Evolutionary conservation across 1,140 invertebrate genomes (phyloP), one percentile per base, ranked within the genome.

Genomic region (Trypoxylus dichotomus): DNA sequence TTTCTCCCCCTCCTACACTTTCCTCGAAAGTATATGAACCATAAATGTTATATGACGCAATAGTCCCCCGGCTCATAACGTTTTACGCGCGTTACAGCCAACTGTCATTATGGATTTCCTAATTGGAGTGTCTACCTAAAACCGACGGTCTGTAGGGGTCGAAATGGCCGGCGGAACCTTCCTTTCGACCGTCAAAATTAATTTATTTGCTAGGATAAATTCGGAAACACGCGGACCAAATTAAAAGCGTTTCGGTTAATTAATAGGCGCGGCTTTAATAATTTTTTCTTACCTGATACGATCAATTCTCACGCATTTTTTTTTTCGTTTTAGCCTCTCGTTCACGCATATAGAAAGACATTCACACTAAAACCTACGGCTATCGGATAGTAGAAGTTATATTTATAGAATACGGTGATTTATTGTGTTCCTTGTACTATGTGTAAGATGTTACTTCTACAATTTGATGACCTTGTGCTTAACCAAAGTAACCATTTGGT

Each of bases 11-110:
- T 8, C 32, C 5, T 37, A 7, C 32, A 5, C 32, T 54, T 54
- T 54, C n/a, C 47, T 54, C 5, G 27, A 68, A 68, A 27, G 21
- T 68, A 68, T 68, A 68, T 68, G 60, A 68, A 68, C 60, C 60
- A 68, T 68, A 68, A 68, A 68, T 68, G 60, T 68, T 68, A 68
- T 68, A 68, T 15, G 60, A 68, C 60, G 27, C 60, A 68, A 68
- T 68, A 21, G 60, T 27, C 60, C 43, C 15, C 1, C 6, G 60
- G 60, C 19, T 24, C 24, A 29, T 68, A 68, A 68, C 60, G 24
- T 68, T 68, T 68, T 68, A 68, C 60, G 60, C 60, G 60, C 60
- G 24, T 6, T 68, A 68, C 60, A 24, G 5, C 3, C 3, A 29
- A 8, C 60, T 68, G 21, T 68, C 24, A 68, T 68, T 68, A 21